phyloP scores from a whole-genome alignment of 2,888 invertebrate genomes.

The Phoronis australis region DNA sequence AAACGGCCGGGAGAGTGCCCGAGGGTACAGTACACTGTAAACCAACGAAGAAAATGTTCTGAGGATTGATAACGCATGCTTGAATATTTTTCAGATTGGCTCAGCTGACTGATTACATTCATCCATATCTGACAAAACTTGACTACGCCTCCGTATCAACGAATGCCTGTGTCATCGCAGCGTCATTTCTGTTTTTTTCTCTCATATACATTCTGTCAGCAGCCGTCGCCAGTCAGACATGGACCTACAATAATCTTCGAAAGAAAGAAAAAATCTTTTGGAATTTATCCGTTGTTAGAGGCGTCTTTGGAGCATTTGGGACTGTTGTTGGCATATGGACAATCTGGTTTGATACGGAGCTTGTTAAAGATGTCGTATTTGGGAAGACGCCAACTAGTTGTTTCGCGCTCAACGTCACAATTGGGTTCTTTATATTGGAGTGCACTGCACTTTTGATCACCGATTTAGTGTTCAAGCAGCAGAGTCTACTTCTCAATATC shows the following conservation, averaged over 20 bases:
- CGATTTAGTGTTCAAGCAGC: neutral
- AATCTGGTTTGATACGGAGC: conserved; percentile 25
- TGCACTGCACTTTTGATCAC: conserved; percentile 1
- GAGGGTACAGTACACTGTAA: neutral
- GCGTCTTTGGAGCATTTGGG: conserved; percentile 30
- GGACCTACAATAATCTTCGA: conserved; percentile 23
- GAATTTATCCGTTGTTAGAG: conserved; percentile 35
- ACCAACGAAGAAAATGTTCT: neutral
- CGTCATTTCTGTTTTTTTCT: conserved; percentile 21
- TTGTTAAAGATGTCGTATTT: conserved; percentile 23
- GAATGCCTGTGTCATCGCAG: too few species aligned
- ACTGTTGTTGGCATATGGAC: conserved; percentile 28
- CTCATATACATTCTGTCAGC: conserved; percentile 17
- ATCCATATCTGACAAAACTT: too few species aligned
- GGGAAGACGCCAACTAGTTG: conserved; percentile 3
- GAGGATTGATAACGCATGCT: too few species aligned
- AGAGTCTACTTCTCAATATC: neutral
- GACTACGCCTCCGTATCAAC: too few species aligned
- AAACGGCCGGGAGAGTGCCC: neutral
- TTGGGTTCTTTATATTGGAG: conserved; percentile 14
- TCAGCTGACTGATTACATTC: conserved; percentile 14
- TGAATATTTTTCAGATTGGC: neutral
- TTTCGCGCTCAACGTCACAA: neutral
- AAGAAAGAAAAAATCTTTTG: conserved; percentile 38
- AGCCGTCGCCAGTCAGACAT: conserved; percentile 10